Evolutionary conservation across 2,888 invertebrate genomes (phyloP).

Genomic region (Microctonus brassicae): DNA sequence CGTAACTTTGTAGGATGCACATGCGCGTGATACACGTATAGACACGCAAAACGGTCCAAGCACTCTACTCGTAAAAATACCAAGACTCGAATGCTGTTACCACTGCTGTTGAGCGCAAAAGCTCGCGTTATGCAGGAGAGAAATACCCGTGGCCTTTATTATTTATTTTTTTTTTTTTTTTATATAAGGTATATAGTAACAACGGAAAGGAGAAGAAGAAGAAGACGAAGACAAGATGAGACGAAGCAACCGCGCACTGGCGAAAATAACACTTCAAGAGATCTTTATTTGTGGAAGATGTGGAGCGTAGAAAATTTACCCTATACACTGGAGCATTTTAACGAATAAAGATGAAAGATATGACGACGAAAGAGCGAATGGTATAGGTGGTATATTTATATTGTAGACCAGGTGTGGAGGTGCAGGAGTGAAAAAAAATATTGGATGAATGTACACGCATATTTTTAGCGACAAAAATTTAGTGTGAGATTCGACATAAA

Average conservation of each 20-base stretch:
- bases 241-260: conserved; percentile 28
- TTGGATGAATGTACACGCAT: no score
- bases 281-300: conserved; percentile 55
- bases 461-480: no score
- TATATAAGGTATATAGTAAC: conserved; percentile 45
- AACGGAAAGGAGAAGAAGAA: conserved; percentile 37
- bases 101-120: background rate
- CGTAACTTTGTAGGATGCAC: background rate
- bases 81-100: conserved; percentile 25
- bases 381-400: background rate
- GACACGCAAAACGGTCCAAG: conserved; percentile 40
- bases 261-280: conserved; percentile 61
- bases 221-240: conserved; percentile 29
- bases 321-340: background rate
- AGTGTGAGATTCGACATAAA: no score
- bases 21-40: background rate
- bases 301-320: conserved; percentile 45
- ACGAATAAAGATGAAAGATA: background rate
- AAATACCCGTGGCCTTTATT: background rate
- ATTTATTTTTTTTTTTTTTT: background rate
- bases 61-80: conserved; percentile 59
- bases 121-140: background rate
- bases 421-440: background rate
- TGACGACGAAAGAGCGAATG: background rate
- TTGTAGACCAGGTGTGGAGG: background rate